Evolutionary conservation across 37 sponge, comb jelly and placozoan genomes (phyloP).

Genomic region (Ephydatia muelleri): DNA sequence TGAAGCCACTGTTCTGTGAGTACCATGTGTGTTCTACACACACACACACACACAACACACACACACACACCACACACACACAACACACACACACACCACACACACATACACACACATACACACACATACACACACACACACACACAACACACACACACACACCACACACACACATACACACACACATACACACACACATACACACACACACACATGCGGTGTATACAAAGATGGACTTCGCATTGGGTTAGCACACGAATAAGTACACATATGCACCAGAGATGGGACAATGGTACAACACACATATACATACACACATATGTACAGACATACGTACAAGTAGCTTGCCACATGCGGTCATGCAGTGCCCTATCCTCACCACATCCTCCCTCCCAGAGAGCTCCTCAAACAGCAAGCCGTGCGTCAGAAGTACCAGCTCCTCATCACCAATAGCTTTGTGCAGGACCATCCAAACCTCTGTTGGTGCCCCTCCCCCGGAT

Average conservation of each 20-base stretch:
- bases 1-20: constrained; percentile 82
- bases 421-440: constrained; percentile 64
- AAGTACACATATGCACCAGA: too few relatives aligned
- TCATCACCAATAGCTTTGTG: constrained; percentile 87
- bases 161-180: too few relatives aligned
- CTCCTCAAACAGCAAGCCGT: constrained; percentile 48
- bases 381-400: constrained; percentile 21
- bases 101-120: background rate
- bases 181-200: background rate
- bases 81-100: background rate
- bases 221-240: too few relatives aligned
- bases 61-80: too few relatives aligned
- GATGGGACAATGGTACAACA: too few relatives aligned
- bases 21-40: background rate
- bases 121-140: background rate
- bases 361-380: background rate
- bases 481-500: constrained; percentile 94
- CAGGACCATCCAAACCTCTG: constrained; percentile 68
- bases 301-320: too few relatives aligned
- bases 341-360: too few relatives aligned
- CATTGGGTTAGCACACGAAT: too few relatives aligned
- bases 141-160: too few relatives aligned
- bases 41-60: too few relatives aligned
- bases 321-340: too few relatives aligned
- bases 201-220: background rate